These are phyloP conservation scores for Drosophila stalkeri DNA, from an alignment of 2,888 invertebrate genomes.

Conservation along the genomic window DNA sequence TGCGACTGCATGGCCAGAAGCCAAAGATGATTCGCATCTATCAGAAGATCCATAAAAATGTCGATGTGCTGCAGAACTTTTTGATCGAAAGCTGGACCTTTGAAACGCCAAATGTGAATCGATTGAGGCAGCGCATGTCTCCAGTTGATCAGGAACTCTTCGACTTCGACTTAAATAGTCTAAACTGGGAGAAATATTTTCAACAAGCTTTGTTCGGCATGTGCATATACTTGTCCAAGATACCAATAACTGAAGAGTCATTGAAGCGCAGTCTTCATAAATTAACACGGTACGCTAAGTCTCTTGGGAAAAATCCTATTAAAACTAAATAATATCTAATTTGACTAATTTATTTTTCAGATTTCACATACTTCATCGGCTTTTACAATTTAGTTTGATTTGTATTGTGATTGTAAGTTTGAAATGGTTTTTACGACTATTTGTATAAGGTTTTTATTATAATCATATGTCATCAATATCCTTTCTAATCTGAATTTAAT, in stretches of 20 bases:
- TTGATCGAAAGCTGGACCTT: constrained; percentile 90
- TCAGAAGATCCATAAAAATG: constrained; percentile 91
- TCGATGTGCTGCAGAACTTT: constrained; percentile 90
- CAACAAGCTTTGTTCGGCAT: constrained; percentile 89
- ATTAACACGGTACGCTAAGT: constrained; percentile 86
- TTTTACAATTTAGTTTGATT: constrained; percentile 58
- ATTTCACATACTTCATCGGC: constrained; percentile 64
- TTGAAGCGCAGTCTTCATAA: constrained; percentile 88
- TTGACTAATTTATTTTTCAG: constrained; percentile 47
- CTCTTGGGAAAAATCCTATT: background rate
- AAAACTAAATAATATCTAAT: background rate
- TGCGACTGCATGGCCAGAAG: constrained; percentile 65
- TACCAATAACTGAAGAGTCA: constrained; percentile 87
- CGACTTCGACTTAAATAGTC: constrained; percentile 89
- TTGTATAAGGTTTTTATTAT: background rate
- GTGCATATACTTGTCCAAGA: constrained; percentile 91
- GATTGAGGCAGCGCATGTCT: constrained; percentile 84
- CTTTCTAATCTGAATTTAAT: background rate
- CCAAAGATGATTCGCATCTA: constrained; percentile 89
- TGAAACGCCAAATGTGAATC: constrained; percentile 87
- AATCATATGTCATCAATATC: background rate
- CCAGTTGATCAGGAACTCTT: constrained; percentile 87
- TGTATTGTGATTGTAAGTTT: constrained; percentile 23
- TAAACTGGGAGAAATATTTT: constrained; percentile 88
- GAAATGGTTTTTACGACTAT: constrained; percentile 7